Evolutionary conservation across 2,797 vertebrate genomes (phyloP), one percentile per base, ranked within the genome.

Genomic region (Adrianichthys oophorus): DNA sequence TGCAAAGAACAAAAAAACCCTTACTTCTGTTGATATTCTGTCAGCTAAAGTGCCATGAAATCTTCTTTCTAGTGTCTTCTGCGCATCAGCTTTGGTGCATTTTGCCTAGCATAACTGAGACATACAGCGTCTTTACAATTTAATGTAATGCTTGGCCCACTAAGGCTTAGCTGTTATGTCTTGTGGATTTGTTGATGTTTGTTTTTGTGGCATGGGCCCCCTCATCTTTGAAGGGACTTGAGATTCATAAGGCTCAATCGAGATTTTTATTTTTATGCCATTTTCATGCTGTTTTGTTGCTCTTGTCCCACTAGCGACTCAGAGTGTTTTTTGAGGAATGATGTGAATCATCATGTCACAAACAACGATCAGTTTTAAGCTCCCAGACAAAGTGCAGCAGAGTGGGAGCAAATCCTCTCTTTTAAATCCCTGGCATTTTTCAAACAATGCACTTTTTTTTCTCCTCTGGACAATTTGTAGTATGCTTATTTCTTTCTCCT

Each of bases 371-470:
- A 61, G 59, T 57, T 60, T 56, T 85, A 85, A 89, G 72, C 83
- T 68, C 63, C 68, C 56, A 74, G 75, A 85, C 80, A 79, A 79
- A 88, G 76, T 78, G 71, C 70, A 76, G 73, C 52, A 75, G 78
- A 80, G 74, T 76, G 72, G 69, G 65, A 74, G 65, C 74, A 83
- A 87, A 88, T 81, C 81, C 82, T 74, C 50, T 42, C 55, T 47
- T 74, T 64, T 67, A 84, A 90, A 86, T 88, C 81, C 78, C 64
- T 68, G 69, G 79, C 62, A 81, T 82, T 84, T 84, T 76, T 80
- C 79, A 72, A 80, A 85, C 75, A 87, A 84, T 77, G 74, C 74
- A 74, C 76, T 75, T 74, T 85, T 87, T 60, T 80, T 60, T 79
- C 65, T 74, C 69, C 76, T 63, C 56, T 52, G 72, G 67, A 78